phyloP scores from a whole-genome alignment of 2,797 vertebrate genomes.

The Euphonia xanthogaster region DNA sequence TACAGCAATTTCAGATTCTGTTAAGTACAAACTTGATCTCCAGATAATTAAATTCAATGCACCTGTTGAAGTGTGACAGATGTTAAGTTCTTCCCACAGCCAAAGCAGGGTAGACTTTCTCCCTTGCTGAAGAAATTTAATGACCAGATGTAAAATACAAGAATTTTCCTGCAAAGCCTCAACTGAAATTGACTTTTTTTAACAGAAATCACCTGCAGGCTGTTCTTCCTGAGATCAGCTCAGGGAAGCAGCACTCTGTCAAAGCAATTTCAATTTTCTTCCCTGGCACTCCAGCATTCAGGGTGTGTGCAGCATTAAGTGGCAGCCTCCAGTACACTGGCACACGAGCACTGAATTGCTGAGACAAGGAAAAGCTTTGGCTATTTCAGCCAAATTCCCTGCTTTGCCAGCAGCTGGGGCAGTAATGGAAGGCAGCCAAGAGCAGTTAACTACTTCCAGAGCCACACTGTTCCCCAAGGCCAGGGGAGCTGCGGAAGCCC shows the following conservation, averaged over 20 bases:
- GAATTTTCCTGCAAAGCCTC: not conserved
- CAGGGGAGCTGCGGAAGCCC: not conserved
- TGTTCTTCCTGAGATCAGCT: not conserved
- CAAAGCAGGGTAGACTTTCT: not conserved
- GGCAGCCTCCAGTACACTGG: not conserved
- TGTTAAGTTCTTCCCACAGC: not conserved
- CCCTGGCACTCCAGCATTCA: not conserved
- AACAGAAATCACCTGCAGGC: not conserved
- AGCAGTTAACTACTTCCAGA: not conserved
- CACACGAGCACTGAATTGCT: not conserved
- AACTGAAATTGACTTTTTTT: not conserved
- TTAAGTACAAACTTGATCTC: not conserved
- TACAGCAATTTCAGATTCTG: slow-evolving; percentile 17
- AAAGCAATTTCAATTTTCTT: not conserved
- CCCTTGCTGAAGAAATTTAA: not conserved
- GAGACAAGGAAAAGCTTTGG: not conserved
- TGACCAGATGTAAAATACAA: not conserved
- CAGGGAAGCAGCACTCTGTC: not conserved
- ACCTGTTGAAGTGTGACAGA: slow-evolving; percentile 25
- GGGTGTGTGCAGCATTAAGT: not conserved
- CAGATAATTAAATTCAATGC: slow-evolving; percentile 10
- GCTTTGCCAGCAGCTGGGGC: not conserved
- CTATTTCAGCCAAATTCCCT: not conserved
- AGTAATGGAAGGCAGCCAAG: not conserved
- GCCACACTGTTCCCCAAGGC: not conserved